A percentile compares a stretch with the other conserved stretches of the same genome.
Conservation (phyloP, 2,888 invertebrate genomes). For the Drosophila acutilabella region DNA sequence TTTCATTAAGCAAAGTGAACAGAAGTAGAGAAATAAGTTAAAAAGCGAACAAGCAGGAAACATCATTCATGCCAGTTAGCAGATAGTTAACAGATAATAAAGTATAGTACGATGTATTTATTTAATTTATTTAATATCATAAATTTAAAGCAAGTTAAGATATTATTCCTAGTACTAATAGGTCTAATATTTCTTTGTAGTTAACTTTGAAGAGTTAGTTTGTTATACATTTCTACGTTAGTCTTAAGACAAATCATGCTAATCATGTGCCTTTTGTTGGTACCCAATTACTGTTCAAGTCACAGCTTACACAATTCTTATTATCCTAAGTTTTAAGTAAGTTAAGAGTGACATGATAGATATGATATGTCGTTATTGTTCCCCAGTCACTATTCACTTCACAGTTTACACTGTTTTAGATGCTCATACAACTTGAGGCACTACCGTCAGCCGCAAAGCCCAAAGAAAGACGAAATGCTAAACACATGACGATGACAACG, state of each 20-base stretch:
- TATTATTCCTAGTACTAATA: no score
- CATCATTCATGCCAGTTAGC: not conserved
- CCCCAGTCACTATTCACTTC: slow-evolving; percentile 26
- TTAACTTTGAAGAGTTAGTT: no score
- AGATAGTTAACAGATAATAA: not conserved
- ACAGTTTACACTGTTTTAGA: slow-evolving; percentile 28
- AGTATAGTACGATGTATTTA: not conserved
- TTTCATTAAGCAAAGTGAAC: slow-evolving; percentile 2
- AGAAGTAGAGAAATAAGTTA: not conserved
- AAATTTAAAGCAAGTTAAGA: not conserved
- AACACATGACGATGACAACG: slow-evolving; percentile 60
- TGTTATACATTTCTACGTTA: no score
- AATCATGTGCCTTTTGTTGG: no score
- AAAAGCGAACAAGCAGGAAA: not conserved
- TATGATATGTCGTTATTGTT: not conserved
- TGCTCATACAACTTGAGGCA: slow-evolving; percentile 24
- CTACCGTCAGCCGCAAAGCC: slow-evolving; percentile 25
- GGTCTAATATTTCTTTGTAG: no score
- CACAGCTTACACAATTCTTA: not conserved
- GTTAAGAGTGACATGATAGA: no score
- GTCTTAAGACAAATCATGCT: no score
- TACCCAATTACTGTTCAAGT: no score
- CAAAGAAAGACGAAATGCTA: slow-evolving; percentile 41
- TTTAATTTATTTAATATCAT: not conserved
- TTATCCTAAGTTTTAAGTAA: no score